Conservation (phyloP, 2,888 invertebrate genomes). For the Epicampocera succincta region DNA sequence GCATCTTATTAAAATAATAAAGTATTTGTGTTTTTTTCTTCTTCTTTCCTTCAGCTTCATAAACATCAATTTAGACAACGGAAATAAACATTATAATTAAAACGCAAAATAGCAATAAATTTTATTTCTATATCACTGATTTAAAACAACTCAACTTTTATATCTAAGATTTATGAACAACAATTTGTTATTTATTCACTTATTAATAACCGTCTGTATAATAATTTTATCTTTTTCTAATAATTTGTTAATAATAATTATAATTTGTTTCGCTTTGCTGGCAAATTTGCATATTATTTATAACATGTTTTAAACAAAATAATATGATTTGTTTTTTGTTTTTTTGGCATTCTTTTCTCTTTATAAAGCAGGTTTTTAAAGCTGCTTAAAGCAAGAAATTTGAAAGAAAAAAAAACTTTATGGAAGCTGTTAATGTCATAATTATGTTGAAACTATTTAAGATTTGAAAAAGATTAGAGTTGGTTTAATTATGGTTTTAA, state of each 20-base stretch:
- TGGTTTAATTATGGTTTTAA: slow-evolving; percentile 23
- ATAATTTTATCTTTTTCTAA: slow-evolving; percentile 10
- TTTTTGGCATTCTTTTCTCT: neutral
- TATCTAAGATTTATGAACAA: slow-evolving; percentile 49
- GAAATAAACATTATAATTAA: neutral
- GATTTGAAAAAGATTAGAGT: slow-evolving; percentile 44
- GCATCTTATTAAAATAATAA: too few relatives aligned
- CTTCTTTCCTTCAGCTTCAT: neutral
- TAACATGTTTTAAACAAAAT: slow-evolving; percentile 45
- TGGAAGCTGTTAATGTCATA: slow-evolving; percentile 71
- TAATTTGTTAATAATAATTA: slow-evolving; percentile 55
- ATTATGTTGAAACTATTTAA: slow-evolving; percentile 62
- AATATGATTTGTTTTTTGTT: neutral
- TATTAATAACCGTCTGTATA: neutral
- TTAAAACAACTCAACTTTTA: slow-evolving; percentile 3
- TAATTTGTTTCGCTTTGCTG: slow-evolving; percentile 73
- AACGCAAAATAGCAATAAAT: slow-evolving; percentile 20
- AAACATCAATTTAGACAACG: neutral
- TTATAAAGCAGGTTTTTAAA: slow-evolving; percentile 38
- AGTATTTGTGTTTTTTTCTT: too few relatives aligned
- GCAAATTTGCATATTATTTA: slow-evolving; percentile 74
- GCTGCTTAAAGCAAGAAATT: neutral
- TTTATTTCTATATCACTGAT: slow-evolving; percentile 17
- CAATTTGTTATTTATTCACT: slow-evolving; percentile 13
- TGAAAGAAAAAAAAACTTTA: slow-evolving; percentile 2